phyloP scores from a whole-genome alignment of 2,888 invertebrate species.

The Hydropsyche betteni region DNA sequence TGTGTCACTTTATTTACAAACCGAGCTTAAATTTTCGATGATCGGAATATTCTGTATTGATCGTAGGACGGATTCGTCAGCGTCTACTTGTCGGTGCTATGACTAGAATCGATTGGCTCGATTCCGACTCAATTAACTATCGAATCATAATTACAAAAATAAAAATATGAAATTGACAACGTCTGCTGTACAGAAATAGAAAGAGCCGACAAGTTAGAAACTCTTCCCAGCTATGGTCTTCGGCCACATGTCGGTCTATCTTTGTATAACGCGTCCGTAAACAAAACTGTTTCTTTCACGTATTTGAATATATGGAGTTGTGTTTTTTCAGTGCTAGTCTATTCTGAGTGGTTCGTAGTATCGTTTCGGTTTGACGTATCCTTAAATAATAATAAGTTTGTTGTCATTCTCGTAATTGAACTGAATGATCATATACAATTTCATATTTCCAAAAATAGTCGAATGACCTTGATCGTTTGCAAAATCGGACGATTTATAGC shows the following conservation, averaged over 20 bases:
- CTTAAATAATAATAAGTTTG: no score
- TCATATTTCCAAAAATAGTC: no score
- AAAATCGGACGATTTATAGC: no score
- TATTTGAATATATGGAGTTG: constrained; percentile 11
- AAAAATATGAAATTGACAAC: not conserved
- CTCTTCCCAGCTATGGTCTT: constrained; percentile 26
- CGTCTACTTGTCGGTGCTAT: not conserved
- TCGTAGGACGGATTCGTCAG: not conserved
- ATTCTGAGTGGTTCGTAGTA: no score
- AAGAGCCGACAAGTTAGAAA: not conserved
- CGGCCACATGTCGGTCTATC: constrained; percentile 18
- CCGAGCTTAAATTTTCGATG: no score
- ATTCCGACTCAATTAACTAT: no score
- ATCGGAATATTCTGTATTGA: no score
- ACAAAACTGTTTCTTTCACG: constrained; percentile 14
- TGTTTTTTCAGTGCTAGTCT: constrained; percentile 3
- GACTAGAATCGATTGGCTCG: no score
- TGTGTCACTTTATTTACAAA: constrained; percentile 36
- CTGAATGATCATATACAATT: no score
- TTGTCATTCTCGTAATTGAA: no score
- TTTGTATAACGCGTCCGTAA: not conserved
- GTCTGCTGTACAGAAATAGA: constrained; percentile 8
- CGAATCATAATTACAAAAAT: not conserved
- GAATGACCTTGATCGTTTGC: no score
- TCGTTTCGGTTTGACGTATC: no score